Conservation (phyloP, 2,113 vertebrate genomes). For the Serinus canaria region DNA sequence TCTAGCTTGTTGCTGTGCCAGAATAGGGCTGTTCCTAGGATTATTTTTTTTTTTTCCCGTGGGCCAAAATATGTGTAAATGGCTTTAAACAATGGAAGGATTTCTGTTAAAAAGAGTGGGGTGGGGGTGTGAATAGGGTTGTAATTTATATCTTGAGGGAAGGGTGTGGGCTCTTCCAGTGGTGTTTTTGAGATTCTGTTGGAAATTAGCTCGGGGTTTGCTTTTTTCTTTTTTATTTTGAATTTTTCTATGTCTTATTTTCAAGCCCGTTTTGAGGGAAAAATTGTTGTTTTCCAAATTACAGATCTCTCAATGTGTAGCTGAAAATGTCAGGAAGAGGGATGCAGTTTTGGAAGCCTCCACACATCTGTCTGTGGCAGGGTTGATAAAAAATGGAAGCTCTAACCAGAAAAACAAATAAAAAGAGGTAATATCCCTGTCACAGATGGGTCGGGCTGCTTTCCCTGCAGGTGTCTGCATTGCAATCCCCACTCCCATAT, state of each 20-base stretch:
- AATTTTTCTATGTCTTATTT: not conserved
- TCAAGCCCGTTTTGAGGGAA: not conserved
- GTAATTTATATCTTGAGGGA: constrained; percentile 1
- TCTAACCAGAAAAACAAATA: constrained; percentile 23
- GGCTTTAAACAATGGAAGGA: constrained; percentile 51
- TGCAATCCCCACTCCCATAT: not conserved
- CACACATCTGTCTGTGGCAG: not conserved
- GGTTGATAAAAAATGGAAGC: not conserved
- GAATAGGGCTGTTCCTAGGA: not conserved
- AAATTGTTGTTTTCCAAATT: not conserved
- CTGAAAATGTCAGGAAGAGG: constrained; percentile 1
- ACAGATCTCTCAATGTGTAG: not conserved
- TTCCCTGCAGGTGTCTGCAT: constrained; percentile 21
- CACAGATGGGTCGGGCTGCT: not conserved
- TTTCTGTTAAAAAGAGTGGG: not conserved
- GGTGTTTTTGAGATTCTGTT: not conserved
- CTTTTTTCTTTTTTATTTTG: not conserved
- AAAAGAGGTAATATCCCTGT: not conserved
- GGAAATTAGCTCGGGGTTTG: not conserved
- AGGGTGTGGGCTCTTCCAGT: constrained; percentile 33
- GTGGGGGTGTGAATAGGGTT: fast-evolving
- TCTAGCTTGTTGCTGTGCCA: not conserved
- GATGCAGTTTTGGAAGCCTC: not conserved
- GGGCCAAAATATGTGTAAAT: constrained; percentile 5
- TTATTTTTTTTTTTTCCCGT: not conserved